phyloP scores from a whole-genome alignment of 1,140 invertebrate genomes.

The Eubasilissa regina region DNA sequence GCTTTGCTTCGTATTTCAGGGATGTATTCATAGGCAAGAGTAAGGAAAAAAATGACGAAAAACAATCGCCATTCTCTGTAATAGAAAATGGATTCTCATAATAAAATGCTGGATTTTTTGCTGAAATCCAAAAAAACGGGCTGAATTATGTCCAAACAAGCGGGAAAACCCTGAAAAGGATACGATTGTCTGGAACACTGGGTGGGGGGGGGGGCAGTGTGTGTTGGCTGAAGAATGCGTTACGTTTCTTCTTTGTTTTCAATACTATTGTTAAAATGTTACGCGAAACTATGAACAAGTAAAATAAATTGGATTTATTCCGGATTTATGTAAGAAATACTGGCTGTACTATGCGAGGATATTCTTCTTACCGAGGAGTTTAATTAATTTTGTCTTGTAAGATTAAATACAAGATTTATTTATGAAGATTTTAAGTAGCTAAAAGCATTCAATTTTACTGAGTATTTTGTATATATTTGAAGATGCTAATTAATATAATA shows the following conservation, averaged over 20 bases:
- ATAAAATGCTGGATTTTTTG: conserved; percentile 8
- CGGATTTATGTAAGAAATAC: conserved; percentile 46
- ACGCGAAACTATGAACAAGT: conserved; percentile 44
- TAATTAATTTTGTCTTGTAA: too few species aligned
- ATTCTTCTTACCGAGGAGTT: too few species aligned
- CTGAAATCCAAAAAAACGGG: conserved; percentile 8
- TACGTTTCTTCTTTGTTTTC: conserved; percentile 43
- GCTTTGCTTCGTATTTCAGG: too few species aligned
- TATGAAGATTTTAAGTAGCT: too few species aligned
- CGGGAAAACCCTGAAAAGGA: conserved; percentile 19
- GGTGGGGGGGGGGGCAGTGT: background rate
- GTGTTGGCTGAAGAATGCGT: conserved; percentile 23
- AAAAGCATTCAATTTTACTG: too few species aligned
- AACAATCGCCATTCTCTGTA: conserved; percentile 3
- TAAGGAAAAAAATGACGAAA: background rate
- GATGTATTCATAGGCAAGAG: too few species aligned
- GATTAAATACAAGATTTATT: too few species aligned
- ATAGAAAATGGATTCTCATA: conserved; percentile 25
- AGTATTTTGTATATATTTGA: too few species aligned
- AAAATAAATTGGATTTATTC: conserved; percentile 51
- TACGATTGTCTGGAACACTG: conserved; percentile 10
- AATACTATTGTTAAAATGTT: conserved; percentile 46
- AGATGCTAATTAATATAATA: too few species aligned
- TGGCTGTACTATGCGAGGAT: too few species aligned
- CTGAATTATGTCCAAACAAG: conserved; percentile 20